These are phyloP conservation scores for Shargacucullia verbasci DNA, from an alignment of 2,888 invertebrate genomes.

Conservation along the genomic window DNA sequence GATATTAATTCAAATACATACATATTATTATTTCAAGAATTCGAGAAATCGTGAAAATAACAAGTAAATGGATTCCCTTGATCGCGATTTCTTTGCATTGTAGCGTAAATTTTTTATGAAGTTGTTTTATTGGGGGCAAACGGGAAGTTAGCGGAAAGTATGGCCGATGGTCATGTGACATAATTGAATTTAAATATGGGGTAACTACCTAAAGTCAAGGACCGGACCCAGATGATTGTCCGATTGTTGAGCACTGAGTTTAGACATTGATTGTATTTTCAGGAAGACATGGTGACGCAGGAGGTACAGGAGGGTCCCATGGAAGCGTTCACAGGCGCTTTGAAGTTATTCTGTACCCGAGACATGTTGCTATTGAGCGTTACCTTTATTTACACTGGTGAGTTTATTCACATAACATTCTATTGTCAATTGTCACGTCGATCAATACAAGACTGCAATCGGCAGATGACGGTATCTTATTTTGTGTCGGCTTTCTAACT, in stretches of 20 bases:
- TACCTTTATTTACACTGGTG: conserved; percentile 97
- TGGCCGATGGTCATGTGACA: conserved; percentile 9
- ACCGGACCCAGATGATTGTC: too few relatives aligned
- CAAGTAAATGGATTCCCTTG: conserved; percentile 29
- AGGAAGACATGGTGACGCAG: conserved; percentile 83
- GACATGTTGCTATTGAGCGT: conserved; percentile 96
- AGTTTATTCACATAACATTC: conserved; percentile 38
- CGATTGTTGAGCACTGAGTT: neutral
- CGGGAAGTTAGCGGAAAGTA: conserved; percentile 18
- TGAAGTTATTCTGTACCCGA: conserved; percentile 93
- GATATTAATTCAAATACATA: conserved; percentile 24
- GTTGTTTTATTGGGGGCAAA: conserved; percentile 34
- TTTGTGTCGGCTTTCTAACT: too few relatives aligned
- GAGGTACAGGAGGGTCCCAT: conserved; percentile 87
- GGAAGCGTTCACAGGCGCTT: conserved; percentile 93
- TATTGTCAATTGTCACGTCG: too few relatives aligned
- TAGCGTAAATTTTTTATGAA: conserved; percentile 27
- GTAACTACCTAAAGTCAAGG: too few relatives aligned
- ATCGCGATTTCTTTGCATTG: conserved; percentile 31
- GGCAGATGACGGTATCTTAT: too few relatives aligned
- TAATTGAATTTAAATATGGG: too few relatives aligned
- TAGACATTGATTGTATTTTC: conserved; percentile 54
- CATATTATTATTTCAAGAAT: conserved; percentile 18
- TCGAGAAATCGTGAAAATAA: conserved; percentile 20
- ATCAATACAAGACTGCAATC: too few relatives aligned